Base-by-base conservation (phyloP, 2,113 vertebrate species). In the Callopanchax toddi region DNA sequence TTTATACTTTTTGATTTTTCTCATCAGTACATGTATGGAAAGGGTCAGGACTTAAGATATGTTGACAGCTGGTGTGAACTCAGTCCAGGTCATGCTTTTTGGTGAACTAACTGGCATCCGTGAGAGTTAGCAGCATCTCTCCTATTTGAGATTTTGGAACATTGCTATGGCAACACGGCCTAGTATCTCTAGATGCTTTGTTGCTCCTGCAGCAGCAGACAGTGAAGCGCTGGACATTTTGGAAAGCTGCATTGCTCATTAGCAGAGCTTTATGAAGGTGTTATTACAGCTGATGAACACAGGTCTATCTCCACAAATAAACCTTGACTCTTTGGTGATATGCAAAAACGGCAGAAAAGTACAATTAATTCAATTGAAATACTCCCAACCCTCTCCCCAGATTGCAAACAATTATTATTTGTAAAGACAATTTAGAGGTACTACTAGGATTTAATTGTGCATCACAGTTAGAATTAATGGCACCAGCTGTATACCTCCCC, bases 111-210 rank as follows among this genome's bases (percentile, higher is more conserved):
- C 34, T 10, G 12, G 8, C n/a, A 11, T 18, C 22, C 42, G 1
- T 39, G 3, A 11, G 2, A 53, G 34, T 43, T 42, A 57, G 29
- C 8, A 4, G n/a, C 39, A 5, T 20, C 49, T 52, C n/a, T 42
- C 52, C 60, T 12, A 21, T 48, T 54, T 5, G 42, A 40, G 9
- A 44, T 52, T 51, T 54, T 16, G 18, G 20, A 7, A 46, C 58
- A 65, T 23, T 52, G 8, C 32, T 53, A 17, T 60, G 29, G 58
- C 42, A 68, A 55, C 11, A 20, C 26, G 44, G 18, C 18, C 26
- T 17, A 32, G 26, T 10, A 29, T 22, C 20, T 53, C 29, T 29
- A 17, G 50, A 36, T 53, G 11, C 29, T 53, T 36, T 20, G 32
- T 37, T 3, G 11, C 36, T n/a, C 11, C 26, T 17, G 5, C 32